Percentiles rank a stretch among this genome's conserved stretches.
These are phyloP conservation scores for Sepioteuthis lessoniana DNA, from an alignment of 2,888 invertebrate species.

Conservation along the genomic window DNA sequence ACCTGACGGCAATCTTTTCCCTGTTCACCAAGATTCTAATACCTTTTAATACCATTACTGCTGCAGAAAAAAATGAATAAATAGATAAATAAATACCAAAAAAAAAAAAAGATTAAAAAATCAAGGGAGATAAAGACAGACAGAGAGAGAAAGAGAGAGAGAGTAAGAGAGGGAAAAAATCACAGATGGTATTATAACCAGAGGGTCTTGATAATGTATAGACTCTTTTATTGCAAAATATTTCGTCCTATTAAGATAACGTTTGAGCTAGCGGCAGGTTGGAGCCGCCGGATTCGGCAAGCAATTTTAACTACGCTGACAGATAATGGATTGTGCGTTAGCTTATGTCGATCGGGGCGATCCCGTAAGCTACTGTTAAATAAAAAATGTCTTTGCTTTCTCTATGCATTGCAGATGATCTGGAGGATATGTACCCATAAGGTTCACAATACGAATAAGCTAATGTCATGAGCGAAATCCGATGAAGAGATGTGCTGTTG, in stretches of 20 bases:
- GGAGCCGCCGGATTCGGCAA: background rate
- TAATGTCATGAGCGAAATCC: slow-evolving; percentile 45
- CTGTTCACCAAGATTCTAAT: background rate
- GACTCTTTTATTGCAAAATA: slow-evolving; percentile 40
- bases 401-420: slow-evolving; percentile 37
- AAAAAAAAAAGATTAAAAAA: background rate
- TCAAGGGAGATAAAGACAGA: background rate
- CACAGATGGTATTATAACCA: slow-evolving; percentile 46
- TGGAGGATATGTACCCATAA: slow-evolving; percentile 46
- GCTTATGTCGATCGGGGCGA: slow-evolving; percentile 35
- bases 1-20: background rate
- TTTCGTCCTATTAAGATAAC: slow-evolving; percentile 46
- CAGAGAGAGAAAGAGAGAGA: too few relatives aligned
- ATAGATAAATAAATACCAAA: background rate
- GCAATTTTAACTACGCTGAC: slow-evolving; percentile 39
- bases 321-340: slow-evolving; percentile 44
- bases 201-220: slow-evolving; percentile 24
- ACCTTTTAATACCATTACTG: slow-evolving; percentile 33
- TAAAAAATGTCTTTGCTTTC: background rate
- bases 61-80: background rate
- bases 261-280: background rate
- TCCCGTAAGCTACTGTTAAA: slow-evolving; percentile 43
- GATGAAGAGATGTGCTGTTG: slow-evolving; percentile 37
- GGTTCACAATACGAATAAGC: slow-evolving; percentile 8
- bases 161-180: background rate